phyloP scores from a whole-genome alignment of 2,888 invertebrate species.

The Therioaphis trifolii region DNA sequence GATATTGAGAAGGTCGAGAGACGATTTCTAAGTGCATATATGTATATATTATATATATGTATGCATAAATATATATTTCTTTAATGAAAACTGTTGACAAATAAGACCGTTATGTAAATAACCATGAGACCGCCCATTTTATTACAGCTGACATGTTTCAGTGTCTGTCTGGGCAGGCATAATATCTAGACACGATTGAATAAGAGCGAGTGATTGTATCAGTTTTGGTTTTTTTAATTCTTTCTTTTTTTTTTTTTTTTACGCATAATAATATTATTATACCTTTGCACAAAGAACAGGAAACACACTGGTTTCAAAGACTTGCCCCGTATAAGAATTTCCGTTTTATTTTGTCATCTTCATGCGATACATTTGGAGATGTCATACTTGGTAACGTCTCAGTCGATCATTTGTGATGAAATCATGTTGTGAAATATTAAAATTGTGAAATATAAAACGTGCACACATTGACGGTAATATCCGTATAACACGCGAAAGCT shows the following conservation, averaged over 20 bases:
- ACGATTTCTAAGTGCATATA: conserved; percentile 29
- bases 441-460: not conserved
- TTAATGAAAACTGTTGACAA: conserved; percentile 48
- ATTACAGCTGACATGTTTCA: not conserved
- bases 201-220: conserved; percentile 52
- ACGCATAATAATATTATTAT: conserved; percentile 15
- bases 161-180: not conserved
- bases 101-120: conserved; percentile 58
- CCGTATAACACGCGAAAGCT: too few species aligned
- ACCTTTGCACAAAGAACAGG: conserved; percentile 47
- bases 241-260: not conserved
- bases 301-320: conserved; percentile 53
- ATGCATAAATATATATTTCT: not conserved
- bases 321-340: conserved; percentile 47
- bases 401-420: conserved; percentile 1
- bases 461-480: too few species aligned
- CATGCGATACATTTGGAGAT: not conserved
- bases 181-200: conserved; percentile 29
- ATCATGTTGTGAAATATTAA: too few species aligned
- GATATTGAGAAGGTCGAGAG: conserved; percentile 48
- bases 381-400: not conserved
- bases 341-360: conserved; percentile 47
- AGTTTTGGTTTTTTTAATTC: conserved; percentile 37
- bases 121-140: conserved; percentile 33
- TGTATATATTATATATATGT: too few species aligned